Base-by-base conservation (phyloP, 2,113 vertebrate species). In the Haplotaxodon microlepis region DNA sequence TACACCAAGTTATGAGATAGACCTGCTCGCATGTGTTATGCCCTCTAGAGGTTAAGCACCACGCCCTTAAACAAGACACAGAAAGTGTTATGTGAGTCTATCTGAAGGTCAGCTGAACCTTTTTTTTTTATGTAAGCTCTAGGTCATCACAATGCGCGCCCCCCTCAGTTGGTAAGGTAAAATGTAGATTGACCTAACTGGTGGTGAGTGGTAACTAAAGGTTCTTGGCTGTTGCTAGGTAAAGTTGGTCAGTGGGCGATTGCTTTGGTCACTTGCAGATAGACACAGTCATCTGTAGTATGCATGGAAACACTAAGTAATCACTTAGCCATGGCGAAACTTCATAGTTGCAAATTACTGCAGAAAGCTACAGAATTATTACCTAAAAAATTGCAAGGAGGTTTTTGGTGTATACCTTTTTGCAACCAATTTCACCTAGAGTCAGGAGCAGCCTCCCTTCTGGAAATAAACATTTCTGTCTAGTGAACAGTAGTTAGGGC, bases 291-390 rank as follows among this genome's bases (percentile, higher is more conserved):
- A 16, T 27, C 40, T 45, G 9, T 47, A 47, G 40, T 47, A 7
- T 17, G 24, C 40, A 29, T 76, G 9, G 14, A 11, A 29, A 76
- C 40, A 2, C 69, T 27, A 76, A 29, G 14, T 76, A 73, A 17
- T 45, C 69, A 27, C 21, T 27, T 10, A 73, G 69, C 13, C 0
- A 0, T 27, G 9, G 14, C 14, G 29, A 29, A 29, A 29, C 29
- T 42, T 24, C 36, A 71, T 13, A 24, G 12, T 40, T 24, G 34
- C 36, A 40, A 71, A 21, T 71, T 71, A 71, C 36, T 40, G 34
- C 2, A 40, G 63, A 38, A 66, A 66, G 61, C 61, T 66, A 66
- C 61, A 36, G 31, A n/a, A 66, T 66, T 36, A 66, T 36, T 66
- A 3, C 4, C 31, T n/a, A 66, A 66, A 66, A 36, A 36, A 73